phyloP scores from a whole-genome alignment of 2,113 vertebrate species.

The Nothocercus nigrocapillus region DNA sequence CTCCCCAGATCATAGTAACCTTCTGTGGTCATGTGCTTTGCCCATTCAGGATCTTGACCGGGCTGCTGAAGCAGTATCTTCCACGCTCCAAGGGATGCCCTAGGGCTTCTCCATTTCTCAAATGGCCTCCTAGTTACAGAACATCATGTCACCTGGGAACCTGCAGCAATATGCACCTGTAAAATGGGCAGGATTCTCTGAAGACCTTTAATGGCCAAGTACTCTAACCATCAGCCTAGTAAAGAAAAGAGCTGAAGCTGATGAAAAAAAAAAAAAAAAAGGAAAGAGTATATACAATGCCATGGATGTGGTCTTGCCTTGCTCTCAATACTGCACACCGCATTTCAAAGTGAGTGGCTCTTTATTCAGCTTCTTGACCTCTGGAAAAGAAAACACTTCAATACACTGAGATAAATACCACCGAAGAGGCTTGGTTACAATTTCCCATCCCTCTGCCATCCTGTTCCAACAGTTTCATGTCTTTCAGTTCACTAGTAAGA shows the following conservation, averaged over 20 bases:
- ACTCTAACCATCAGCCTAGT: not conserved
- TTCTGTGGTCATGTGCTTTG: not conserved
- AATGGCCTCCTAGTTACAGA: not conserved
- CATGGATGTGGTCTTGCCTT: not conserved
- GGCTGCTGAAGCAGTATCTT: not conserved
- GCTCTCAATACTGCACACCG: not conserved
- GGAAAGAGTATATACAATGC: not conserved
- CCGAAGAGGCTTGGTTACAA: not conserved
- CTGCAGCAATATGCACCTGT: not conserved
- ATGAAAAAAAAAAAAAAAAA: no score
- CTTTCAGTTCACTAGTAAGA: not conserved
- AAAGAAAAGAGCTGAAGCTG: not conserved
- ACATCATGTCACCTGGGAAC: not conserved
- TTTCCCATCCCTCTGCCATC: not conserved
- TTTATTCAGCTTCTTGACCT: conserved; percentile 30
- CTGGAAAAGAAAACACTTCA: conserved; percentile 49
- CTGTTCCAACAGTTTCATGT: not conserved
- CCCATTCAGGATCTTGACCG: not conserved
- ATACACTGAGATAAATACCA: not conserved
- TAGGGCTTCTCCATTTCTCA: not conserved
- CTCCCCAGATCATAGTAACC: not conserved
- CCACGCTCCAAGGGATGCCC: not conserved
- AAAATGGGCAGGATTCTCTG: not conserved
- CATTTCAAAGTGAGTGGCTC: not conserved
- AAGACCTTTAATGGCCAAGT: not conserved